phyloP scores from a whole-genome alignment of 1,140 invertebrate genomes.

The Neodiprion fabricii region DNA sequence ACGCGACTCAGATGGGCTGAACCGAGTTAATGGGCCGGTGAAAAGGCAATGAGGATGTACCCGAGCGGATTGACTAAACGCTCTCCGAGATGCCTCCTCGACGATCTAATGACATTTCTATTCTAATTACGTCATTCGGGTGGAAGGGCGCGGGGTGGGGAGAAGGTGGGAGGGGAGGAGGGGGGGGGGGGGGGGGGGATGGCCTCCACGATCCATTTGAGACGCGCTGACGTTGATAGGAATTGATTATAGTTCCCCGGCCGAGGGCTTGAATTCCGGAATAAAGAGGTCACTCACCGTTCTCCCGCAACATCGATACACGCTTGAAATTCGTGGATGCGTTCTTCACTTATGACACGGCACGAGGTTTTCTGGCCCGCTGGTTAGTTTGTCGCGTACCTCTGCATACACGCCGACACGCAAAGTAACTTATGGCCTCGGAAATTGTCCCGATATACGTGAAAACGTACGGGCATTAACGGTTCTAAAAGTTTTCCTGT shows the following conservation, averaged over 20 bases:
- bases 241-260: slow-evolving; percentile 9
- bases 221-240: slow-evolving; percentile 16
- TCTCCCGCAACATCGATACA: no score
- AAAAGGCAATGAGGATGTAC: slow-evolving; percentile 20
- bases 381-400: no score
- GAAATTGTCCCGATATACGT: no score
- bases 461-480: no score
- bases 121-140: slow-evolving; percentile 14
- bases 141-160: no score
- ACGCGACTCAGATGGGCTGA: slow-evolving; percentile 2
- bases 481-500: no score
- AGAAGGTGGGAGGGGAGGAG: not conserved
- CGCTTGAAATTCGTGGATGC: no score
- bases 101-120: slow-evolving; percentile 14
- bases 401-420: no score
- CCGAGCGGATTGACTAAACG: slow-evolving; percentile 11
- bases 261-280: slow-evolving; percentile 3
- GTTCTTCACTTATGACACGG: no score
- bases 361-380: no score
- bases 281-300: slow-evolving; percentile 1
- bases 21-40: slow-evolving; percentile 13
- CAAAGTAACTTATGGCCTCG: no score
- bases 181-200: not conserved
- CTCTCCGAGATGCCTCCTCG: not conserved
- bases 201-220: slow-evolving; percentile 19